These are phyloP conservation scores for Thyatira batis DNA, from an alignment of 2,888 invertebrate genomes.

Conservation along the genomic window DNA sequence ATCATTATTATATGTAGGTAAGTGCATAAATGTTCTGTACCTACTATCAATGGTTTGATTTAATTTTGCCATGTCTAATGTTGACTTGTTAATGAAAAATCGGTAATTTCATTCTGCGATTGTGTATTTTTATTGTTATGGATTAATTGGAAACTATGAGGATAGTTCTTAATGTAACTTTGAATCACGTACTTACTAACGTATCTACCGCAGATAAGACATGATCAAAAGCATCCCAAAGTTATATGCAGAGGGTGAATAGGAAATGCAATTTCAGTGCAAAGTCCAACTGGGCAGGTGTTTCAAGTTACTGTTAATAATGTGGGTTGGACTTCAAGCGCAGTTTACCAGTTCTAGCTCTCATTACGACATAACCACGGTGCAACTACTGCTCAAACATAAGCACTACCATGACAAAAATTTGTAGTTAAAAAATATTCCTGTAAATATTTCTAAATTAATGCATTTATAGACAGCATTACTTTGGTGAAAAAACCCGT, in stretches of 20 bases:
- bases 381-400: background rate
- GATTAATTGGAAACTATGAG: too few relatives aligned
- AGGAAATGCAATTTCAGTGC: constrained; percentile 34
- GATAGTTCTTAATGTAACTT: background rate
- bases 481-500: constrained; percentile 7
- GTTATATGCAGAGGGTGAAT: background rate
- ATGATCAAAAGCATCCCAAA: background rate
- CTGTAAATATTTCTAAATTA: background rate
- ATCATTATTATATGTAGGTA: constrained; percentile 1
- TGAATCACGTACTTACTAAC: background rate
- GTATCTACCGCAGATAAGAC: background rate
- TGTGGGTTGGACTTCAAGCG: constrained; percentile 26
- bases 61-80: too few relatives aligned
- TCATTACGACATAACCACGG: constrained; percentile 16
- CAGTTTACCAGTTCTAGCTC: constrained; percentile 29
- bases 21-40: too few relatives aligned
- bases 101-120: too few relatives aligned
- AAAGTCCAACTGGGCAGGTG: constrained; percentile 22
- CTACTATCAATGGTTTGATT: too few relatives aligned
- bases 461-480: background rate
- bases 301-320: constrained; percentile 28
- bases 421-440: background rate
- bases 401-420: too few relatives aligned
- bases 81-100: too few relatives aligned
- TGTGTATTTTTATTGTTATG: too few relatives aligned